phyloP scores from a whole-genome alignment of 2,797 vertebrate genomes.

The Oreortyx pictus region DNA sequence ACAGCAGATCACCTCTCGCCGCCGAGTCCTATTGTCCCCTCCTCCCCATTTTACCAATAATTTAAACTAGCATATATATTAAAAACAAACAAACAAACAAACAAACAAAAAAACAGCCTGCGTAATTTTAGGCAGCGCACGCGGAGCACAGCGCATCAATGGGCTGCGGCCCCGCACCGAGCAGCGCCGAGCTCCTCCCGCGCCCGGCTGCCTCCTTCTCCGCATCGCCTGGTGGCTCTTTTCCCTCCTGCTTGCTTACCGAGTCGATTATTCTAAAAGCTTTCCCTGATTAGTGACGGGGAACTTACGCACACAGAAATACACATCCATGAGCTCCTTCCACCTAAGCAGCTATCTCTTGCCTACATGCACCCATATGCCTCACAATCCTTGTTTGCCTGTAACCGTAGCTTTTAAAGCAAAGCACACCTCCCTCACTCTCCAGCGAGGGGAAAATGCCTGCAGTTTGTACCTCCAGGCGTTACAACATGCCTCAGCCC shows the following conservation, averaged over 20 bases:
- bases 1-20: not conserved
- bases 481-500: constrained; percentile 30
- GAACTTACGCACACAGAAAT: not conserved
- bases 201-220: not conserved
- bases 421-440: not conserved
- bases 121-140: constrained; percentile 8
- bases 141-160: not conserved
- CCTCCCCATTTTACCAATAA: not conserved
- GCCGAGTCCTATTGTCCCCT: constrained; percentile 26
- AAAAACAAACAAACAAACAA: too few relatives aligned
- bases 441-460: not conserved
- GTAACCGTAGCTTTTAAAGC: not conserved
- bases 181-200: not conserved
- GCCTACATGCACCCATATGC: not conserved
- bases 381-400: not conserved
- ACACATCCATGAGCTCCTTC: not conserved
- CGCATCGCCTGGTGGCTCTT: not conserved
- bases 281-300: not conserved
- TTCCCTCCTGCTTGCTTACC: constrained; percentile 23
- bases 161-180: not conserved
- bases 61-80: not conserved
- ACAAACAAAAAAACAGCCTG: not conserved
- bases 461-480: constrained; percentile 49
- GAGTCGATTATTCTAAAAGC: not conserved
- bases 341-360: not conserved